Conservation (phyloP, 2,888 invertebrate genomes). For the Pammene aurita region DNA sequence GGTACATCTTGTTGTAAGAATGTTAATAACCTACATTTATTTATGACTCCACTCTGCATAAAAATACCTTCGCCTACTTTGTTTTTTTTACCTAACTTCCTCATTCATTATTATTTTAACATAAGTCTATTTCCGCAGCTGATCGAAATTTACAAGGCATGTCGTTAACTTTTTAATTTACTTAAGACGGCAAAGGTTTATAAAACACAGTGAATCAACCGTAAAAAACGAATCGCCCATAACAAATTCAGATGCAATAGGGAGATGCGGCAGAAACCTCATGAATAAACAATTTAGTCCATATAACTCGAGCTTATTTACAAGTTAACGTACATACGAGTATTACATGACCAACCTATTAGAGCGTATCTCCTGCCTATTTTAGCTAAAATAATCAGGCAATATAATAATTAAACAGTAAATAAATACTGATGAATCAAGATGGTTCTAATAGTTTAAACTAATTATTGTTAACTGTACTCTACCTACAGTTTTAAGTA, state of each 20-base stretch:
- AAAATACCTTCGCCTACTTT: not conserved
- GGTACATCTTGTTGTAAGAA: too few species aligned
- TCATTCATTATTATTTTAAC: not conserved
- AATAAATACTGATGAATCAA: too few species aligned
- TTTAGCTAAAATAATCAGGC: not conserved
- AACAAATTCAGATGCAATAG: slow-evolving; percentile 13
- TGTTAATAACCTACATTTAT: too few species aligned
- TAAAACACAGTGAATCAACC: slow-evolving; percentile 17
- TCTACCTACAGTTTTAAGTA: too few species aligned
- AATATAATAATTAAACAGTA: too few species aligned
- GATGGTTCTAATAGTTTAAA: too few species aligned
- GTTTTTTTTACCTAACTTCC: not conserved
- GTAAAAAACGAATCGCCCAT: slow-evolving; percentile 16
- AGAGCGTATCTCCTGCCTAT: not conserved
- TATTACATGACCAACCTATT: not conserved
- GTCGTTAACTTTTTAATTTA: not conserved
- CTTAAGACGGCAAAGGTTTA: slow-evolving; percentile 44
- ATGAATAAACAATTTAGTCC: slow-evolving; percentile 22
- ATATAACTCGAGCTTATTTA: slow-evolving; percentile 12
- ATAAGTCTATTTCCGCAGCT: not conserved
- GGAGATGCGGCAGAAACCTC: slow-evolving; percentile 14
- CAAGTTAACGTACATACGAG: slow-evolving; percentile 1
- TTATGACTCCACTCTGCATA: too few species aligned
- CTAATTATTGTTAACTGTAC: too few species aligned
- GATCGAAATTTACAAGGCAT: not conserved